Conservation (phyloP, 2,113 vertebrate genomes). For the Poeciliopsis occidentalis region DNA sequence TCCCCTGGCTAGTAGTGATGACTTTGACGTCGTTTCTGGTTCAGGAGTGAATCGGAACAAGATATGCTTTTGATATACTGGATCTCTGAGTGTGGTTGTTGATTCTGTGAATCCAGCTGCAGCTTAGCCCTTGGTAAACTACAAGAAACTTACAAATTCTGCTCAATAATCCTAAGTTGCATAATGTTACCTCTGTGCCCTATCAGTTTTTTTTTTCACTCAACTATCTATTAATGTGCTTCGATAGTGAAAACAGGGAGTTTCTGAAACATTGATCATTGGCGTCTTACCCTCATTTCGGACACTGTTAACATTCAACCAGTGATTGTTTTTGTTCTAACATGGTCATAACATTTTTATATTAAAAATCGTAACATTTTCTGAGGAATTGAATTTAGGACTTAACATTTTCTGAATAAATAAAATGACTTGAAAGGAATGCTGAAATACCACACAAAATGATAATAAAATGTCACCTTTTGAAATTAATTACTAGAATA, state of each 20-base stretch:
- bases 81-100: neutral
- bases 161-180: neutral
- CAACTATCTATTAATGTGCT: neutral
- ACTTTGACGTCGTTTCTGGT: too few relatives aligned
- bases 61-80: too few relatives aligned
- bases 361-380: neutral
- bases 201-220: neutral
- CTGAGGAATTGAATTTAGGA: neutral
- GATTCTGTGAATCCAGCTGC: neutral
- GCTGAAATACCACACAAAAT: neutral
- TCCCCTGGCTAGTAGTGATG: too few relatives aligned
- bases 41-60: too few relatives aligned
- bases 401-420: neutral
- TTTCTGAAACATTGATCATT: neutral
- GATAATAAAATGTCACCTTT: neutral
- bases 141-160: neutral
- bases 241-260: neutral
- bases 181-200: too few relatives aligned
- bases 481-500: neutral
- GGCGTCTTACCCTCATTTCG: neutral
- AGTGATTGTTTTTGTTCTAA: neutral
- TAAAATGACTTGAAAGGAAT: neutral
- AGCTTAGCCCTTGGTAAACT: too few relatives aligned
- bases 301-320: neutral
- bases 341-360: neutral